Evolutionary conservation across 2,888 invertebrate species (phyloP).

Genomic region (Celastrina argiolus): DNA sequence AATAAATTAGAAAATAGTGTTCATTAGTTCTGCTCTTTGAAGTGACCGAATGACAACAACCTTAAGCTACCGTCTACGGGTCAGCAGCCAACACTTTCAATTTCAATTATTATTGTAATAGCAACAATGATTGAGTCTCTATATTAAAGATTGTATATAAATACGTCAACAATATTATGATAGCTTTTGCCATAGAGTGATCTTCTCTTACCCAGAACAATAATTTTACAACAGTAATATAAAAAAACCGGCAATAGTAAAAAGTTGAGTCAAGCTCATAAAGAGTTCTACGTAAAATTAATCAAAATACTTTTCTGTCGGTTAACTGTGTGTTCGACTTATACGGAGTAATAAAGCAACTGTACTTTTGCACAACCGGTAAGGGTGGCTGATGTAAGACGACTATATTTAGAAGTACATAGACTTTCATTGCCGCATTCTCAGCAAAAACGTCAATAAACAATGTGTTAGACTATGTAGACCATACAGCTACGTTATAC

Average conservation of each 20-base stretch:
- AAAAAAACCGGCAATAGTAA: too few species aligned
- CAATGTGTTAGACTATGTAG: constrained; percentile 1
- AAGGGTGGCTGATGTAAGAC: constrained; percentile 44
- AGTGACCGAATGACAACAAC: too few species aligned
- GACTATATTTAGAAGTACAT: constrained; percentile 42
- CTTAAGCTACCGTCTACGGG: neutral
- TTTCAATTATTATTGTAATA: constrained; percentile 5
- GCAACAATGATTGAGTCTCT: neutral
- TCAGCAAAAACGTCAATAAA: constrained; percentile 46
- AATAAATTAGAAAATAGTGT: too few species aligned
- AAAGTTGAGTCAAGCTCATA: too few species aligned
- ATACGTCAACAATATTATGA: neutral
- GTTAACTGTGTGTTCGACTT: neutral
- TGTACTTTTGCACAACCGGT: constrained; percentile 42
- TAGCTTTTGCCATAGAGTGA: neutral
- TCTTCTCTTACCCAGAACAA: too few species aligned
- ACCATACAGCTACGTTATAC: neutral
- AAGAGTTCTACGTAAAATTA: neutral
- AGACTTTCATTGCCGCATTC: constrained; percentile 53
- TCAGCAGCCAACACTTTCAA: constrained; percentile 6
- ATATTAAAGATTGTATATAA: neutral
- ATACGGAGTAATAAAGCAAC: constrained; percentile 2
- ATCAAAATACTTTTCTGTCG: neutral
- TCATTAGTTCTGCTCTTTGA: too few species aligned
- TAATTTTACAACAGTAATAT: too few species aligned